Conservation (phyloP, 2,888 invertebrate species). For the Aphrophora alni region DNA sequence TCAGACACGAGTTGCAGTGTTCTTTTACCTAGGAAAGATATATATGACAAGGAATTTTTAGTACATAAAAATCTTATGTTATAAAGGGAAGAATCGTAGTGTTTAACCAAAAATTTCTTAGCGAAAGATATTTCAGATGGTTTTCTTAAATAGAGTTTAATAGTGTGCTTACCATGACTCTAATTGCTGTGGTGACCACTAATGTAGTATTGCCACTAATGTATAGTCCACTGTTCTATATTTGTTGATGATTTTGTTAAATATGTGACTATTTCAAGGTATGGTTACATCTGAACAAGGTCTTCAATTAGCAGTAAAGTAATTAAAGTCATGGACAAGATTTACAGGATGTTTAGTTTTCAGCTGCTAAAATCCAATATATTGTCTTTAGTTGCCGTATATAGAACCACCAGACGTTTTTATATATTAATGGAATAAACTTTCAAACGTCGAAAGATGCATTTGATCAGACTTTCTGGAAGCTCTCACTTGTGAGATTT, state of each 20-base stretch:
- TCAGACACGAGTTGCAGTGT: too few species aligned
- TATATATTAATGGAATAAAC: not conserved
- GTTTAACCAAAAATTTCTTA: too few species aligned
- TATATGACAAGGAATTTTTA: too few species aligned
- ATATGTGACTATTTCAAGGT: not conserved
- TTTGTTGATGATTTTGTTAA: constrained; percentile 6
- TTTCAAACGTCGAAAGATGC: not conserved
- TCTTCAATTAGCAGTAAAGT: not conserved
- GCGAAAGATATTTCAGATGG: too few species aligned
- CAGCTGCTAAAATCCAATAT: not conserved
- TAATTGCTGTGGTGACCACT: not conserved
- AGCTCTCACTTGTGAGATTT: not conserved
- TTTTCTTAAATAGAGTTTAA: too few species aligned
- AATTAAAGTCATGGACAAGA: not conserved
- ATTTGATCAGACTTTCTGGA: not conserved
- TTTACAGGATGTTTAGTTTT: not conserved
- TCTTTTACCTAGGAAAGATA: too few species aligned
- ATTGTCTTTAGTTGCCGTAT: too few species aligned
- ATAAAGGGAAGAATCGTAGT: too few species aligned
- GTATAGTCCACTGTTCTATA: not conserved
- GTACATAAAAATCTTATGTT: too few species aligned
- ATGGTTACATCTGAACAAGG: not conserved
- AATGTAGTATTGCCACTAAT: not conserved
- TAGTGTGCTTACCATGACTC: not conserved
- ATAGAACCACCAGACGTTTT: not conserved